Evolutionary conservation across 2,888 invertebrate genomes (phyloP).

Genomic region (Brachylomia viminalis): DNA sequence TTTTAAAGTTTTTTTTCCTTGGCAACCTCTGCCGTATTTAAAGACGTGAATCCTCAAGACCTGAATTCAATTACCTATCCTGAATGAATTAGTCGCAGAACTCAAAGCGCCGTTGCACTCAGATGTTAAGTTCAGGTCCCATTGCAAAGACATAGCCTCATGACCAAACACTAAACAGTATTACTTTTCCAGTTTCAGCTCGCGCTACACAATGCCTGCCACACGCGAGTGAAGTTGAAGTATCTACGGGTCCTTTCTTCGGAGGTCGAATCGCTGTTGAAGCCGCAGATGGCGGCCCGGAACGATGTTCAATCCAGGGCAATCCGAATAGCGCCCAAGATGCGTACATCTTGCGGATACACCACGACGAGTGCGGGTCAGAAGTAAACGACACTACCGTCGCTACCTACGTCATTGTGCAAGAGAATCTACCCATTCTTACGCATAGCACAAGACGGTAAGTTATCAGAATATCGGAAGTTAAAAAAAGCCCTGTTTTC

Average conservation of each 20-base stretch:
- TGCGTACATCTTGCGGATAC: conserved; percentile 93
- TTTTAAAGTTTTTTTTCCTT: background rate
- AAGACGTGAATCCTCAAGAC: too few species aligned
- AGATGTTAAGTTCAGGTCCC: background rate
- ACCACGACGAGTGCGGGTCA: conserved; percentile 94
- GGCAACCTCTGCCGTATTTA: too few species aligned
- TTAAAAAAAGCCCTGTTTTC: background rate
- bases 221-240: conserved; percentile 95
- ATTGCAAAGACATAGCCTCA: background rate
- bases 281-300: conserved; percentile 92
- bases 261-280: conserved; percentile 94
- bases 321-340: conserved; percentile 93
- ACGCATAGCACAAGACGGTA: conserved; percentile 94
- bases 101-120: background rate
- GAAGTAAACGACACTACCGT: conserved; percentile 94
- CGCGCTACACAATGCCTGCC: conserved; percentile 95
- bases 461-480: background rate
- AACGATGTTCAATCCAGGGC: conserved; percentile 94
- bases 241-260: conserved; percentile 95
- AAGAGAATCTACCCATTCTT: conserved; percentile 95
- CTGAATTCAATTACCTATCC: too few species aligned
- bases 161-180: conserved; percentile 3
- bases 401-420: conserved; percentile 95
- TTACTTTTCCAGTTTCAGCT: conserved; percentile 92
- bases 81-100: background rate